Conservation (phyloP, 2,113 vertebrate genomes). For the Spheniscus mendiculus region DNA sequence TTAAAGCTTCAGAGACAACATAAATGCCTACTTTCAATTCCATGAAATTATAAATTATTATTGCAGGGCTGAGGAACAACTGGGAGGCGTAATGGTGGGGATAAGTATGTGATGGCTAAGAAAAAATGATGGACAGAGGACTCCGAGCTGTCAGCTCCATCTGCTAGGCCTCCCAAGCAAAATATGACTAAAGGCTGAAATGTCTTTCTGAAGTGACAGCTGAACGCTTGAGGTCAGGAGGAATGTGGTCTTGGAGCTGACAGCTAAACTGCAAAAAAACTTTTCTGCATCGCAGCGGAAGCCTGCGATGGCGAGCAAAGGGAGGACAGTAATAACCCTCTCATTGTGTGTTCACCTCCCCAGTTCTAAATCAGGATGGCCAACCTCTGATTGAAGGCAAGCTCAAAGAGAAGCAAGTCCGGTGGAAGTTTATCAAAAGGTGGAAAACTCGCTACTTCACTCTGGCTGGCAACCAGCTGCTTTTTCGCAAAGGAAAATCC, state of each 20-base stretch:
- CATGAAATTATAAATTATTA: background rate
- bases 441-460: slow-evolving; percentile 98
- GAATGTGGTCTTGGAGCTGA: background rate
- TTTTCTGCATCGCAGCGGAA: background rate
- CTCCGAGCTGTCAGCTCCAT: background rate
- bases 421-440: slow-evolving; percentile 96
- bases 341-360: background rate
- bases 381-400: slow-evolving; percentile 95
- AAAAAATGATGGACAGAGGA: background rate
- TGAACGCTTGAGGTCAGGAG: background rate
- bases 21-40: background rate
- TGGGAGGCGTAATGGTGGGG: background rate
- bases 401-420: slow-evolving; percentile 96
- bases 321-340: background rate
- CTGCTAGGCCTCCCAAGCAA: background rate
- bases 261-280: background rate
- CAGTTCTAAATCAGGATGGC: slow-evolving; percentile 91
- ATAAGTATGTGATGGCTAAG: background rate
- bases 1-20: background rate
- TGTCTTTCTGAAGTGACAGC: background rate
- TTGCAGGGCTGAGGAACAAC: background rate
- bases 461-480: slow-evolving; percentile 93
- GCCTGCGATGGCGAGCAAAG: too few species aligned
- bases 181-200: background rate
- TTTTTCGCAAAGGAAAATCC: slow-evolving; percentile 92